Evolutionary conservation across 1,140 invertebrate species (phyloP).

Genomic region (Coelopa frigida): DNA sequence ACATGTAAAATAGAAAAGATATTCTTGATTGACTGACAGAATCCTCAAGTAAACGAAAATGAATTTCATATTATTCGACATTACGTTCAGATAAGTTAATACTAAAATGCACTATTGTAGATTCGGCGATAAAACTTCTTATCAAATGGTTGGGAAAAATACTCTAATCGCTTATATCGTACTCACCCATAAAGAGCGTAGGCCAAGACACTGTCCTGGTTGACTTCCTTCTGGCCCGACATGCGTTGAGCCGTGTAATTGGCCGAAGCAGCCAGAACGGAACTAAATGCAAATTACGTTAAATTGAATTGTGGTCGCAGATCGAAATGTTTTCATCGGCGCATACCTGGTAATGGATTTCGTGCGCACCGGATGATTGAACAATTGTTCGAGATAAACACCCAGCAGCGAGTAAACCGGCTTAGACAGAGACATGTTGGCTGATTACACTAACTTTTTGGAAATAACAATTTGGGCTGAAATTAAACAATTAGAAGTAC

Average conservation of each 20-base stretch:
- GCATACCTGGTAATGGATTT: constrained; percentile 67
- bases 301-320: background rate
- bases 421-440: constrained; percentile 62
- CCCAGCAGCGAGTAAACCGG: constrained; percentile 57
- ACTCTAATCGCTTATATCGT: background rate
- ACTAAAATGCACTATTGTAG: too few relatives aligned
- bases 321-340: background rate
- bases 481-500: background rate
- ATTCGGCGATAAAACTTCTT: constrained; percentile 5
- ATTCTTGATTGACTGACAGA: too few relatives aligned
- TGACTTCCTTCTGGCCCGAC: constrained; percentile 51
- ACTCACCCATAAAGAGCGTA: constrained; percentile 64
- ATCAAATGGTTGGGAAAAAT: background rate
- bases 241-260: constrained; percentile 61
- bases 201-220: constrained; percentile 57
- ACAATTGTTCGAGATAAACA: constrained; percentile 62
- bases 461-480: background rate
- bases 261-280: constrained; percentile 54
- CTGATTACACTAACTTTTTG: background rate
- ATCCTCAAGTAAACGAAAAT: too few relatives aligned
- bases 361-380: constrained; percentile 60
- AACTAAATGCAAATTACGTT: constrained; percentile 41
- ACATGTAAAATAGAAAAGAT: constrained; percentile 13
- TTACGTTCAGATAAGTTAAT: too few relatives aligned
- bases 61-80: too few relatives aligned